Evolutionary conservation across 2,113 vertebrate species (phyloP), one percentile per base, ranked within the genome.

Genomic region (Tyrannus savana): DNA sequence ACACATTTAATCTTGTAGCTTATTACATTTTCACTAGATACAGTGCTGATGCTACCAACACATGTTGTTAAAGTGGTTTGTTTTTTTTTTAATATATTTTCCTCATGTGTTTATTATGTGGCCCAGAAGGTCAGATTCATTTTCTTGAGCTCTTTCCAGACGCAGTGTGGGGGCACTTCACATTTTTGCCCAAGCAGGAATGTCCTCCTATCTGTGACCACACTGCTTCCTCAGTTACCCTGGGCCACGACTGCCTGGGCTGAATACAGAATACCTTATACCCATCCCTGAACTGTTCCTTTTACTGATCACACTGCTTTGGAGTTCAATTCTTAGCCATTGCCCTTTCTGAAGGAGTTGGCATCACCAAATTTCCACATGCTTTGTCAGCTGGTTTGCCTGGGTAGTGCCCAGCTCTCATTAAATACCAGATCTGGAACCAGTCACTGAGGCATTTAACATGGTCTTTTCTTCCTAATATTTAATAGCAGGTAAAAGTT

Each of bases 1-100:
- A 58, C 50, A 55, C 83, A 33, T 93, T 95, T 92, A 49, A 95
- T 93, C 87, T 93, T 69, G 50, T 12, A 46, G 46, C 46, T 96
- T 82, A 84, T 93, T 91, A 66, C 73, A 73, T 92, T 93, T 95
- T 64, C 87, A 52, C 50, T 39, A 78, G 84, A 84, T 71, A 62
- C 12, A 74, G 69, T 8, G n/a, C 59, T 49, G 33, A 39, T 81
- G 79, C 76, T 85, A 89, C 81, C 93, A 96, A 75, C 67, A 84
- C 62, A 89, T 73, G n/a, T 63, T 79, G 67, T 33, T 73, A 14
- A 78, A 92, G 62, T 62, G 17, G 18, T 44, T 44, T 44, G 42
- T 16, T 18, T 6, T 46, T 7, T 46, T 47, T 74, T 69, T 73
- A 14, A 80, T 94, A 33, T 22, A 14, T 91, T 89, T 93, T 92